Evolutionary conservation across 2,797 vertebrate species (phyloP), one percentile per base, ranked within the genome.

Genomic region (Decapterus maruadsi): DNA sequence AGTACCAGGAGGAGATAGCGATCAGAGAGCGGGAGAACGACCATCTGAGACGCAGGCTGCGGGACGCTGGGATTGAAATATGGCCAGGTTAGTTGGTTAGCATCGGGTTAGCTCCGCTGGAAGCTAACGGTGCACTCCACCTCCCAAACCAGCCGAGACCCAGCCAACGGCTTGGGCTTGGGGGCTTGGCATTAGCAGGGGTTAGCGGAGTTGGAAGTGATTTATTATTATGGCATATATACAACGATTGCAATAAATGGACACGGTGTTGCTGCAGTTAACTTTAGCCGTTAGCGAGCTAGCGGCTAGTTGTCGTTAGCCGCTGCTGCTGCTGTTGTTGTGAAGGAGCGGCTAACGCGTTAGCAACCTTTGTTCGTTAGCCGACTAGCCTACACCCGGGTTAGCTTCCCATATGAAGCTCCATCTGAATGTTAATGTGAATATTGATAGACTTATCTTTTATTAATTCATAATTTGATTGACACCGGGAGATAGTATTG

Each of bases 301-400:
- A 26, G 26, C 26, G 26, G 26, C 26, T 79, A 76, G 62, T 13
- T 78, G 72, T 54, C 31, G 26, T 73, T 80, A 88, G 79, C 86
- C 26, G 26, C 31, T 34, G 31, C 31, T 7, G 31, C 31, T 43
- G 58, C 72, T 75, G 80, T 64, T 88, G 74, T 72, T 84, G 46
- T 53, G 48, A 2, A 36, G 48, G 8, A 36, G 83, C 70, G 68
- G 88, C 85, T 91, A 93, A 72, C 82, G 29, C 60, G 55, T 83
- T 92, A 93, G 92, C 93, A 83, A 91, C 94, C 93, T 94, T 94
- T 94, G 94, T 93, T 94, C 89, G 89, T 91, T 93, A 93, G 93
- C 92, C 70, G 57, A n/a, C 8, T 6, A 76, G 85, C 79, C 79
- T 85, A 80, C 58, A 74, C 79, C 36, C 9, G 1, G 19, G 57